phyloP scores from a whole-genome alignment of 2,797 vertebrate species.

The Enoplosus armatus region DNA sequence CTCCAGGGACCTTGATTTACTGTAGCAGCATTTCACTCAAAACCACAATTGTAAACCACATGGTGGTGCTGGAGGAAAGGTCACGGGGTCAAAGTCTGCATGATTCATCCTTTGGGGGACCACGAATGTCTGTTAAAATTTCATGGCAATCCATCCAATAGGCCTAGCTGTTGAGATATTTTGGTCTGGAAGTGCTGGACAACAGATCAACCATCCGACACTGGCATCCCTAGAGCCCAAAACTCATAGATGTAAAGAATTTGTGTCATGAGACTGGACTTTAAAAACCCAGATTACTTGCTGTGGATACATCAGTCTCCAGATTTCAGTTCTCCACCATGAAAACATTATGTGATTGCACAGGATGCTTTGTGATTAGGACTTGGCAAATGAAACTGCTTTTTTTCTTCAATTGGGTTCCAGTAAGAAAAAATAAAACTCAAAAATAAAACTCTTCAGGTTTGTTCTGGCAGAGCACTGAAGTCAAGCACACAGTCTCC shows the following conservation, averaged over 20 bases:
- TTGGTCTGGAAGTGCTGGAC: conserved; percentile 1
- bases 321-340: conserved; percentile 10
- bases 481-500: conserved; percentile 13
- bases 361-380: conserved; percentile 1
- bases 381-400: conserved; percentile 2
- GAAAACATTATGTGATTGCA: not conserved
- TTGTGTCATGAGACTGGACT: not conserved
- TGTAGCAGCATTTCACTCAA: not conserved
- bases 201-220: not conserved
- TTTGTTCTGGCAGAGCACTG: not conserved
- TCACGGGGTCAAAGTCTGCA: not conserved
- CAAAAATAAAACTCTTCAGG: conserved; percentile 22
- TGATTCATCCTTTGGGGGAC: not conserved
- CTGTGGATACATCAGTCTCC: conserved; percentile 11
- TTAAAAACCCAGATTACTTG: conserved; percentile 20
- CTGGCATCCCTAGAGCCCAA: not conserved
- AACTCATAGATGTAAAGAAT: not conserved
- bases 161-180: conserved; percentile 6
- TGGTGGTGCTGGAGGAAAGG: not conserved
- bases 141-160: not conserved
- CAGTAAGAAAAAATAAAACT: conserved; percentile 14
- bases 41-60: not conserved
- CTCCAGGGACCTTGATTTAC: not conserved
- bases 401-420: not conserved
- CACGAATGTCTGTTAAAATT: not conserved